Evolutionary conservation across 2,888 invertebrate species (phyloP).

Genomic region (Cantharis flavilabris): DNA sequence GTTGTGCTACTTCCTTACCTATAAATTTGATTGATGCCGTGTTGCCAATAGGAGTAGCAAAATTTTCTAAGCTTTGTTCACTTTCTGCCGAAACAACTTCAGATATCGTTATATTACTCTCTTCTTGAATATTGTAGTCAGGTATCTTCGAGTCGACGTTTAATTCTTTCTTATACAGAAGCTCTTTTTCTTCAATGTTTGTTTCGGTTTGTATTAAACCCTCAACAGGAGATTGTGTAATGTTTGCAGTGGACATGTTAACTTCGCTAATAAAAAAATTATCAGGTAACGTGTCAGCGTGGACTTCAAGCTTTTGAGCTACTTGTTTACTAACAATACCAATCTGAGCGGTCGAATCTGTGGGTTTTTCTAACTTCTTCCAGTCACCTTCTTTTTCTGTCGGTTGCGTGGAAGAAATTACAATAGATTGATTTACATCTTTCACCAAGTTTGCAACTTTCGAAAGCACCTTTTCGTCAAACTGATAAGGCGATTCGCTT

Average conservation of each 20-base stretch:
- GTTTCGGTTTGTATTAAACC: conserved; percentile 47
- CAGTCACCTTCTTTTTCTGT: conserved; percentile 58
- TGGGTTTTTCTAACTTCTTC: conserved; percentile 46
- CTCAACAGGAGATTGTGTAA: conserved; percentile 46
- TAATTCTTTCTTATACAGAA: neutral
- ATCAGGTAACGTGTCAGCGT: conserved; percentile 32
- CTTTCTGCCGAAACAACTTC: conserved; percentile 60
- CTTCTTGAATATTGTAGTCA: conserved; percentile 43
- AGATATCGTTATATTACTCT: conserved; percentile 48
- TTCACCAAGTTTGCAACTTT: conserved; percentile 54
- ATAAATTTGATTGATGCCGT: neutral
- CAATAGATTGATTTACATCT: conserved; percentile 52
- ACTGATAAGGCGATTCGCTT: conserved; percentile 21
- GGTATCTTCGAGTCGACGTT: neutral
- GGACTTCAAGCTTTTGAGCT: conserved; percentile 51
- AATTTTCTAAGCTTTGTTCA: conserved; percentile 51
- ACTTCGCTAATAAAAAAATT: conserved; percentile 38
- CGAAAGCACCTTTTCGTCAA: conserved; percentile 29
- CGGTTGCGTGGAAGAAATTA: conserved; percentile 57
- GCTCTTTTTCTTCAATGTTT: conserved; percentile 47
- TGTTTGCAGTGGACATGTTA: conserved; percentile 38
- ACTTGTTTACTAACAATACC: conserved; percentile 47
- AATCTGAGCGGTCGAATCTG: conserved; percentile 45
- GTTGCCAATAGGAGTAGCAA: conserved; percentile 41
- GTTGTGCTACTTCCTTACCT: conserved; percentile 43